Evolutionary conservation across 2,888 invertebrate species (phyloP), one percentile per base, ranked within the genome.

Genomic region (Quadroppia sp.): DNA sequence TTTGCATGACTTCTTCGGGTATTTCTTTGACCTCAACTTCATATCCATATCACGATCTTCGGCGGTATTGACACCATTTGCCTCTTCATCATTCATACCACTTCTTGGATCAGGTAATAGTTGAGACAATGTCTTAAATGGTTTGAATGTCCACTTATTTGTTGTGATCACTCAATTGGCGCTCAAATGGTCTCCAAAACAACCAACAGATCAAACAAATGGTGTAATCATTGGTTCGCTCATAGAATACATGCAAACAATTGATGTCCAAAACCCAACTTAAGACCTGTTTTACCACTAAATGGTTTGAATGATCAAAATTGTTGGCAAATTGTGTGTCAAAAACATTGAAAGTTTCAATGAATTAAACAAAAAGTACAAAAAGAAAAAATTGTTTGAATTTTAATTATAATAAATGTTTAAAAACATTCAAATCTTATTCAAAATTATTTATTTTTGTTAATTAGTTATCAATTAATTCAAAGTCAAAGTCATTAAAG

Each of bases 401-500:
- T 50, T 53, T 53, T 53, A 23, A 23, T 53, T 23, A 53, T 53
- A 64, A 36, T 64, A 4, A 32, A 32, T 15, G 32, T 30, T 64
- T 32, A 32, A 32, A 64, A 59, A 7, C 42, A 64, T n/a, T 28
- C 69, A 69, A 69, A 36, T 69, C 6, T 40, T 69, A 69, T 25
- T 69, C 69, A 69, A 69, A 64, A 69, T 9, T 30, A 59, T 59
- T 59, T 69, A 45, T 45, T 42, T 69, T 36, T 32, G n/a, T 20
- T 23, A 69, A 42, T 64, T 20, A 64, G 23, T 45, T 42, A 69
- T 69, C 6, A 45, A 69, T 45, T 59, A 30, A 9, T 53, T 45
- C 20, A 42, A 7, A 45, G 61, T 32, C 30, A 69, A 42, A 20
- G 42, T 7, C 45, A 30, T 94, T 97, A 99, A 90, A 99, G 87